A percentile compares a stretch with the other conserved stretches of the same genome.
Conservation (phyloP, 64 coral and sea anemone species). For the Anthopleura sola region DNA sequence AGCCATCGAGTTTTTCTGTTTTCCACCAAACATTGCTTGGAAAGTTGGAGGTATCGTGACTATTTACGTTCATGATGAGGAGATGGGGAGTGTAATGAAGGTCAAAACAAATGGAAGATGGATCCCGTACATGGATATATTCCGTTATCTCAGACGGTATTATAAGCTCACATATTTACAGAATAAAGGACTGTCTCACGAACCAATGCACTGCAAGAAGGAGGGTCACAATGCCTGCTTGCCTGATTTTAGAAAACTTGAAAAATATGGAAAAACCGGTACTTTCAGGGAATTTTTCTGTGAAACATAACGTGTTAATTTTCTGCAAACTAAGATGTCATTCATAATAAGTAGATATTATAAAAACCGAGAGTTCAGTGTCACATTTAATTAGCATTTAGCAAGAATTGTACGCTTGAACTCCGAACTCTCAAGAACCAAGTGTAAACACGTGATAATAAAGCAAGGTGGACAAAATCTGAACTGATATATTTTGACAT, state of each 20-base stretch:
- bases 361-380: no score
- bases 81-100: background rate
- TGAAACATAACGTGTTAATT: no score
- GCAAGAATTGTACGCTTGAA: no score
- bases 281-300: slow-evolving; percentile 47
- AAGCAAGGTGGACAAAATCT: no score
- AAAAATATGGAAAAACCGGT: slow-evolving; percentile 15
- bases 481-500: no score
- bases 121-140: background rate
- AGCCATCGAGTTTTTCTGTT: slow-evolving; percentile 22
- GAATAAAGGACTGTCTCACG: background rate
- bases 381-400: no score
- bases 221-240: slow-evolving; percentile 47
- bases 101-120: slow-evolving; percentile 44
- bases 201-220: background rate
- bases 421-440: no score
- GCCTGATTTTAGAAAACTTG: slow-evolving; percentile 27
- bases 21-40: background rate
- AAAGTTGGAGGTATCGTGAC: slow-evolving; percentile 47
- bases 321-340: no score
- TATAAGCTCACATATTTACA: slow-evolving; percentile 23
- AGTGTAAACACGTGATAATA: no score
- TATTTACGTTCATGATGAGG: background rate
- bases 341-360: no score
- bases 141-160: background rate